Percentiles rank a stretch among this genome's conserved stretches.
Evolutionary conservation across 2,888 invertebrate genomes (phyloP).

Genomic region (Tipula vernalis): DNA sequence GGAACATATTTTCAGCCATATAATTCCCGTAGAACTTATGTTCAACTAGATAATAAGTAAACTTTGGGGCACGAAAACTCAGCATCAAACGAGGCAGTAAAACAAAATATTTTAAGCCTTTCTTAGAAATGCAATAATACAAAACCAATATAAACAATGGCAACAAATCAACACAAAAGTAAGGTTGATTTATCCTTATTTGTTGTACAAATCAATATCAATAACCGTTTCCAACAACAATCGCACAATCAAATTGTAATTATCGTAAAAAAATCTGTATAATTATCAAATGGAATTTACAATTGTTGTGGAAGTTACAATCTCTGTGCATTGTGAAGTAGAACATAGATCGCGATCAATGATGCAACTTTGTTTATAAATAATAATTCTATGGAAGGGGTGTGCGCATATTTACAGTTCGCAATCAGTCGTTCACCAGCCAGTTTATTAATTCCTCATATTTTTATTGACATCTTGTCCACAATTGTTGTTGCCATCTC

Average conservation of each 20-base stretch:
- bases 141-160: too few species aligned
- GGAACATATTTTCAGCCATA: too few species aligned
- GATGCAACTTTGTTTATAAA: not conserved
- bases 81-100: too few species aligned
- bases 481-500: not conserved
- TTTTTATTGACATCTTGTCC: not conserved
- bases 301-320: too few species aligned
- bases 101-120: too few species aligned
- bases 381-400: not conserved
- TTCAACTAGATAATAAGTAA: too few species aligned
- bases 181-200: not conserved
- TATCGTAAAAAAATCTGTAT: not conserved
- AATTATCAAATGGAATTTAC: not conserved
- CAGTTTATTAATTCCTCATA: not conserved
- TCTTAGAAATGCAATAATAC: too few species aligned
- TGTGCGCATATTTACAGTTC: not conserved
- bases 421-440: not conserved
- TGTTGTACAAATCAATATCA: not conserved
- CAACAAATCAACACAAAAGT: not conserved
- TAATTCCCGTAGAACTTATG: too few species aligned
- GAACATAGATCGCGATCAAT: not conserved
- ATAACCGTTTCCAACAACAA: not conserved
- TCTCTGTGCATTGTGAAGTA: not conserved
- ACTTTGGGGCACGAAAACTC: too few species aligned
- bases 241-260: not conserved